Evolutionary conservation across 2,888 invertebrate genomes (phyloP), one percentile per base, ranked within the genome.

Genomic region (Oxyteleia sp.): DNA sequence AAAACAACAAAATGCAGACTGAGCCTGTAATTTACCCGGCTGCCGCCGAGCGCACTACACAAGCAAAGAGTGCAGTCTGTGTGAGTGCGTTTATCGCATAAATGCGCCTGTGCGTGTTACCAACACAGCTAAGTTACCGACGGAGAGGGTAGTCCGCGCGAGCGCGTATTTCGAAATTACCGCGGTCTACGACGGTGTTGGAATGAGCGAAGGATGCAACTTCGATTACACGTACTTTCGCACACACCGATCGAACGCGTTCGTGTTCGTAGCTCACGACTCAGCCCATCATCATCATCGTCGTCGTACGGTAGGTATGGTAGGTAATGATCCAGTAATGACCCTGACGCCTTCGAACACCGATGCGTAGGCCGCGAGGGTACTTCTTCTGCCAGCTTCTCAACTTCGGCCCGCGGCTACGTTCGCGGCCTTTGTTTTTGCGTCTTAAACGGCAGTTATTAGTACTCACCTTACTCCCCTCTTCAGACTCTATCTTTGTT

Each of bases 21-120:
- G 90, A 93, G 93, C 91, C 93, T 93, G 93, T 93, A 93, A 93
- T 93, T 93, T 93, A 92, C 89, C 91, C 91, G 90, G 91, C 90
- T 92, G 93, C 93, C 93, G 93, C 91, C 93, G 88, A 90, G 89
- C 90, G 88, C 88, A 87, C 72, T 55, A 79, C 72, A 80, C 72
- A 59, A 20, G 29, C 49, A 49, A 49, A 51, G 8, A 29, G 15
- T 35, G 61, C 47, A 55, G 63, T 49, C 32, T 63, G 61, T 53
- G 84, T 76, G 61, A 47, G 69, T 57, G 66, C 75, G 75, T 74
- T 55, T 61, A 72, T 78, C 68, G 49, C 72, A 32, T 51, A 43
- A 35, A 59, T 41, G 66, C 49, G 68, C 38, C 76, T 51, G 66
- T 51, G n/a, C 10, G 35, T 51, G 20, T 32, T 55, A 26, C 43